phyloP scores from a whole-genome alignment of 2,797 vertebrate species.

The Tamandua tetradactyla region DNA sequence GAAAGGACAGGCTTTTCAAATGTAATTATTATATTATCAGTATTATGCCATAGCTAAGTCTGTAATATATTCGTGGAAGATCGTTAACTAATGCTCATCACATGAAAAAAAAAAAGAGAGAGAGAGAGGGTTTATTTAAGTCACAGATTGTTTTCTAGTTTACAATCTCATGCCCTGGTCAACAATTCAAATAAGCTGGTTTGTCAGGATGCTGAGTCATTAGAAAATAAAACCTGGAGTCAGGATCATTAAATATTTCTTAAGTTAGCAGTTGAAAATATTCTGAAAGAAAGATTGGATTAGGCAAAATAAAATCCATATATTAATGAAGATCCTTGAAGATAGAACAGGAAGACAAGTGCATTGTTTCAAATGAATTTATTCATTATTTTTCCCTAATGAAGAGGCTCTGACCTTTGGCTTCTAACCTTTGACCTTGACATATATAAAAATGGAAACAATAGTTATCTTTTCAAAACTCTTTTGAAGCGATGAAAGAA shows the following conservation, averaged over 20 bases:
- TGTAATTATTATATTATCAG: neutral
- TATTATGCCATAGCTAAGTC: neutral
- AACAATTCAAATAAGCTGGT: neutral
- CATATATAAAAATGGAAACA: neutral
- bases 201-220: neutral
- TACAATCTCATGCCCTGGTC: neutral
- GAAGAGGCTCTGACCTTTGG: no score
- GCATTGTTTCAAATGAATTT: neutral
- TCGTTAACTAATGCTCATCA: neutral
- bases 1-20: neutral
- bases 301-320: neutral
- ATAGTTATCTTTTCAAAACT: no score
- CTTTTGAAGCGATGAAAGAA: neutral
- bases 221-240: neutral
- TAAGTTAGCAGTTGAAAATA: neutral
- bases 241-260: neutral
- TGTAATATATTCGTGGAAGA: neutral
- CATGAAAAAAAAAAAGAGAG: neutral
- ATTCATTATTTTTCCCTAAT: neutral
- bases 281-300: neutral
- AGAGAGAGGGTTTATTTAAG: no score
- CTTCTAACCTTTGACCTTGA: neutral
- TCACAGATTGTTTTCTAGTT: neutral
- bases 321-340: neutral
- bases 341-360: neutral